Percentiles rank a stretch among this genome's conserved stretches.
phyloP scores from a whole-genome alignment of 2,797 vertebrate species.

The Chiroxiphia lanceolata region DNA sequence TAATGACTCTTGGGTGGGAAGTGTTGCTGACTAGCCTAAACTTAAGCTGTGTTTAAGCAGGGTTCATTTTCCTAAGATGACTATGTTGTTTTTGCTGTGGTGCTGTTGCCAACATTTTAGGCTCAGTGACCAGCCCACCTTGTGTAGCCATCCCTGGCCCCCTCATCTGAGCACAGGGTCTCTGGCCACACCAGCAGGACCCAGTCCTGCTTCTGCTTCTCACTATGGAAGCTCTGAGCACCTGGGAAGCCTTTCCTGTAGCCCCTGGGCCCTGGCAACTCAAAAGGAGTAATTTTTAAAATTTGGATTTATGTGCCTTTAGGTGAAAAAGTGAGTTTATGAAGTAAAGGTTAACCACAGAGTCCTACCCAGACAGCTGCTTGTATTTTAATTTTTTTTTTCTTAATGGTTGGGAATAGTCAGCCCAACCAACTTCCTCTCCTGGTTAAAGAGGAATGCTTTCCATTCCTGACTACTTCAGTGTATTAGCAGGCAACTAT shows the following conservation, averaged over 20 bases:
- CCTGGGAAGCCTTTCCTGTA: not conserved
- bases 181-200: not conserved
- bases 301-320: fast-evolving
- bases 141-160: not conserved
- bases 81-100: not conserved
- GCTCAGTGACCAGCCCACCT: not conserved
- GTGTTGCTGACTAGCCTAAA: not conserved
- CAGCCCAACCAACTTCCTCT: not conserved
- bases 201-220: not conserved
- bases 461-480: not conserved
- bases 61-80: not conserved
- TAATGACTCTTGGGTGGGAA: not conserved
- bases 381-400: not conserved
- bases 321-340: not conserved
- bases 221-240: not conserved
- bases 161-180: not conserved
- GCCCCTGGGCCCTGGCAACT: not conserved
- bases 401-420: not conserved
- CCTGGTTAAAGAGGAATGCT: not conserved
- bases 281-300: not conserved
- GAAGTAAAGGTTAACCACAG: not conserved
- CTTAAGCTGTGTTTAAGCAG: not conserved
- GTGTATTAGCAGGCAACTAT: not conserved
- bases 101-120: not conserved
- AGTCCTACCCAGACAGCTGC: not conserved